These are phyloP conservation scores for Gallinago solitaria DNA, from an alignment of 2,797 vertebrate genomes.

Conservation along the genomic window DNA sequence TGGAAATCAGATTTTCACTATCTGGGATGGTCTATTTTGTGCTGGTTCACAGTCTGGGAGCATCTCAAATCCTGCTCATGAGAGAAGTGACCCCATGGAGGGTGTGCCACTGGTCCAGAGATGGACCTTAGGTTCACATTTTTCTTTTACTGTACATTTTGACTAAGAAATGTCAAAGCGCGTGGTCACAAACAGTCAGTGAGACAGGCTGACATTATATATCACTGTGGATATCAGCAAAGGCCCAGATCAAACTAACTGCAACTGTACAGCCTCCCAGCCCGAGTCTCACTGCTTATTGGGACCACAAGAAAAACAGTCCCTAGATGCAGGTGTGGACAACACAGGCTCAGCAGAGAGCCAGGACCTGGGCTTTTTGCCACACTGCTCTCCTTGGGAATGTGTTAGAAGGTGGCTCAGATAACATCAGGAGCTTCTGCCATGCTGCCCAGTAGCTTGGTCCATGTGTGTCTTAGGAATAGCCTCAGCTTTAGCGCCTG, in stretches of 20 bases:
- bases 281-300: background rate
- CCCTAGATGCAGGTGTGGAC: background rate
- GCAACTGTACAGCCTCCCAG: background rate
- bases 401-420: fast-evolving
- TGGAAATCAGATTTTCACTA: background rate
- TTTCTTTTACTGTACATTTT: background rate
- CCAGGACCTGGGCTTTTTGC: fast-evolving
- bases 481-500: background rate
- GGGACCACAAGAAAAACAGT: fast-evolving
- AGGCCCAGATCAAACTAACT: background rate
- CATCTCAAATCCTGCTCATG: background rate
- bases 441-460: fast-evolving
- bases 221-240: background rate
- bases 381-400: background rate
- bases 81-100: background rate
- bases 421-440: background rate
- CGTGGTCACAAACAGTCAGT: background rate
- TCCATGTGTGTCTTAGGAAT: fast-evolving
- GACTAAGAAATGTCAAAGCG: background rate
- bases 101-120: background rate
- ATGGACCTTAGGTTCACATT: fast-evolving
- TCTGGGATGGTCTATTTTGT: background rate
- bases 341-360: background rate
- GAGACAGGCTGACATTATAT: background rate
- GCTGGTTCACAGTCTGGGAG: background rate